Evolutionary conservation across 2,113 vertebrate genomes (phyloP).

Genomic region (Orcinus orca): DNA sequence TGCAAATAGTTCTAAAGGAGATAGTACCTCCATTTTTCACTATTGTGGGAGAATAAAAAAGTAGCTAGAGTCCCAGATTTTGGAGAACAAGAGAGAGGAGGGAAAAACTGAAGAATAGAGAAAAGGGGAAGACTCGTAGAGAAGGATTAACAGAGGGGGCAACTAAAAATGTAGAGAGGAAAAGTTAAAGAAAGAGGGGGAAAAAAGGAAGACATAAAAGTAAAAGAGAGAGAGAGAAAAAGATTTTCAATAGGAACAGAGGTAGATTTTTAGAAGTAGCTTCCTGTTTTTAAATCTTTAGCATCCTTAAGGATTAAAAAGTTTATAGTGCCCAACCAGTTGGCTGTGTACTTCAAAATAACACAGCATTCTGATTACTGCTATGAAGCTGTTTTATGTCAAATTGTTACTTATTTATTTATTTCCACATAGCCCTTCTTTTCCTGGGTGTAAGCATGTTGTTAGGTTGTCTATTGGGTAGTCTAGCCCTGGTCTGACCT

Average conservation of each 20-base stretch:
- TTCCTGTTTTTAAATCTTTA: background rate
- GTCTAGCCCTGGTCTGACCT: background rate
- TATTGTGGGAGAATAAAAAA: background rate
- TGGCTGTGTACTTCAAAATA: background rate
- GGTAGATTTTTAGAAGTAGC: background rate
- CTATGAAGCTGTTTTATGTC: background rate
- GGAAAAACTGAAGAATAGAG: background rate
- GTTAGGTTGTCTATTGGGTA: background rate
- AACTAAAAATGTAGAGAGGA: background rate
- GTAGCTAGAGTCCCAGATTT: background rate
- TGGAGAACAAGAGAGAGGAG: background rate
- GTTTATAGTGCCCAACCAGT: background rate
- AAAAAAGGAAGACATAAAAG: background rate
- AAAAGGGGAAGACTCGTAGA: background rate
- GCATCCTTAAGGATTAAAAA: background rate
- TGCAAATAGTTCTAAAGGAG: background rate
- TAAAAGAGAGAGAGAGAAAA: background rate
- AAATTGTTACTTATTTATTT: background rate
- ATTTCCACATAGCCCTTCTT: background rate
- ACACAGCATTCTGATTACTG: background rate
- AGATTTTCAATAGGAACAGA: background rate
- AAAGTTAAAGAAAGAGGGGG: background rate
- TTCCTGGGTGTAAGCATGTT: background rate
- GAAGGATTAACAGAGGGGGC: background rate
- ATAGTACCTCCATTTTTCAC: background rate